These are phyloP conservation scores for Papilio xuthus DNA, from an alignment of 1,140 invertebrate species.

Conservation along the genomic window DNA sequence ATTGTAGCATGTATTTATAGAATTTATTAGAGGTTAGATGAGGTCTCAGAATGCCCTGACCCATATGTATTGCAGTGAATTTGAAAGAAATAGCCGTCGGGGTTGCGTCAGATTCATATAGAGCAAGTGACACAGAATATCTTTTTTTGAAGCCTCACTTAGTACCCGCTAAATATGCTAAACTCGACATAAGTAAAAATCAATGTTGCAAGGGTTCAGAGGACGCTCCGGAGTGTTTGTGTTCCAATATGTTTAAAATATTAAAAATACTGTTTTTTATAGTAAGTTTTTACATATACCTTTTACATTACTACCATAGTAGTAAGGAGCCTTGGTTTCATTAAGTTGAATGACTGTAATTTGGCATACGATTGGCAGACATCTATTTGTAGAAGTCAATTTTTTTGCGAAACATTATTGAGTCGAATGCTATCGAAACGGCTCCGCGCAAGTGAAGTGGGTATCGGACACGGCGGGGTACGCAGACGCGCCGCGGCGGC, in stretches of 20 bases:
- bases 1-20: background rate
- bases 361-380: background rate
- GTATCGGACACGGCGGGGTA: constrained; percentile 40
- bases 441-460: constrained; percentile 24
- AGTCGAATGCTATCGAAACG: constrained; percentile 28
- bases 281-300: too few species aligned
- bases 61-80: background rate
- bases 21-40: background rate
- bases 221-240: too few species aligned
- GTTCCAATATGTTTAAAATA: too few species aligned
- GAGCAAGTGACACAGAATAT: background rate
- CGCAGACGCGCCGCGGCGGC: constrained; percentile 43
- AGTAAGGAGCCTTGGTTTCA: too few species aligned
- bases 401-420: background rate
- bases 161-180: too few species aligned
- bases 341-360: background rate
- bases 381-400: constrained; percentile 8
- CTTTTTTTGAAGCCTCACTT: background rate
- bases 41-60: background rate
- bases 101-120: constrained; percentile 2
- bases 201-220: too few species aligned
- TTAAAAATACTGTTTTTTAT: too few species aligned
- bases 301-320: too few species aligned
- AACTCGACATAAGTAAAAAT: too few species aligned
- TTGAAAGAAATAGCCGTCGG: background rate